A percentile compares a stretch with the other conserved stretches of the same genome.
phyloP scores from a whole-genome alignment of 2,113 vertebrate genomes.

The Rallus limicola region DNA sequence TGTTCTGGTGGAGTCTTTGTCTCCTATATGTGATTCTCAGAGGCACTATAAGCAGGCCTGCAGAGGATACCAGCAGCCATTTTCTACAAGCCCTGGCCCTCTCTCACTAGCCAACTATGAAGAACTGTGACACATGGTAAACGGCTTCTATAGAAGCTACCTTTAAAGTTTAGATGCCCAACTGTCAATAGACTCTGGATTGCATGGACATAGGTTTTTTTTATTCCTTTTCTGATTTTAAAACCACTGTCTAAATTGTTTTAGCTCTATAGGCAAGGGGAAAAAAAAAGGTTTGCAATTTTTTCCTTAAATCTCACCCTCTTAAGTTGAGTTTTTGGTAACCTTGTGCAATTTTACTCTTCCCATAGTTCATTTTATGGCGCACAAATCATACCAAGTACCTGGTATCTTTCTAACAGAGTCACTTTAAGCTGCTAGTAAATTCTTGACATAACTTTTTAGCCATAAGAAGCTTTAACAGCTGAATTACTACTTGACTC shows the following conservation, averaged over 20 bases:
- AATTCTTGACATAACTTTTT: conserved; percentile 41
- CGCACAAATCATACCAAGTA: not conserved
- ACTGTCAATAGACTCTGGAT: not conserved
- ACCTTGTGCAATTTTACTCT: not conserved
- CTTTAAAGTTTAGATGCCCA: not conserved
- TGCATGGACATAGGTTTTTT: not conserved
- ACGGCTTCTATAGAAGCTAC: not conserved
- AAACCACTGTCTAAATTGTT: not conserved
- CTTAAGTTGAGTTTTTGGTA: not conserved
- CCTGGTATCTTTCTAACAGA: not conserved
- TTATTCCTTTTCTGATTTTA: not conserved
- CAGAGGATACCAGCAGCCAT: too few relatives aligned
- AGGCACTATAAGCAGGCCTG: too few relatives aligned
- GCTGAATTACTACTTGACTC: not conserved
- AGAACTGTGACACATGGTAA: too few relatives aligned
- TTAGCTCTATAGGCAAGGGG: not conserved
- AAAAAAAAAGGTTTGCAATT: not conserved
- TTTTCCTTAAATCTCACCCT: not conserved
- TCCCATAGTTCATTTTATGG: not conserved
- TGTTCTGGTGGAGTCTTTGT: too few relatives aligned
- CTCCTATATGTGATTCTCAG: too few relatives aligned
- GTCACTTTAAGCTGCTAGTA: conserved; percentile 20
- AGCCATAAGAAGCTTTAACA: not conserved
- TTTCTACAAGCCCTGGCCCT: too few relatives aligned
- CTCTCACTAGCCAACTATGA: too few relatives aligned